Base-by-base conservation (phyloP, 2,797 vertebrate genomes). In the Forpus xanthops region DNA sequence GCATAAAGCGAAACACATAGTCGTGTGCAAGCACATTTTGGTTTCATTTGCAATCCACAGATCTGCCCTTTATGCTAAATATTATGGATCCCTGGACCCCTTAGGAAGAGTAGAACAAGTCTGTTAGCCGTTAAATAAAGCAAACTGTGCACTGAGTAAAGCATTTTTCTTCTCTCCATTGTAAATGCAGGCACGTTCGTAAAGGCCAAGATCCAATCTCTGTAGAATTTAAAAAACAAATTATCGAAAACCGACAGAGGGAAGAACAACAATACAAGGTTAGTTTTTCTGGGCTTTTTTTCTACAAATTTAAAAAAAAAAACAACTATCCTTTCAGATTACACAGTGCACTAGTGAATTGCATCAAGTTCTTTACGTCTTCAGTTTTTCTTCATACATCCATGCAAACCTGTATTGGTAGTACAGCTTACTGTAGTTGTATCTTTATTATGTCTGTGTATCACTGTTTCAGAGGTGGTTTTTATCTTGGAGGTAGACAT, bases 131-230 rank as follows among this genome's bases (percentile, higher is more conserved):
- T 82, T 71, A 80, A 91, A 56, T 88, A 42, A 77, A 92, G 67
- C 20, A 86, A 83, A 73, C 20, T 28, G 11, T 61, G 25, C 18
- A 28, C 86, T 81, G 81, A 87, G 28, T 72, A 52, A 90, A 86
- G 15, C 9, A n/a, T 62, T 93, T 95, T 90, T 94, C 53, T 90
- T 89, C 12, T 76, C 39, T 90, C 28, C 24, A 7, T 42, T 95
- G 49, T 77, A 67, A 96, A 91, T 93, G 33, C 89, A 99, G 99
- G 98, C 98, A 98, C 55, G 96, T 98, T 88, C 98, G 96, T 87
- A 97, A 98, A 66, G 99, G 99, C 78, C 97, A 98, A 93, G 98
- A 98, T 52, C 98, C 97, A 4, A 14, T 98, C 73, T 97, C 98
- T 62, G 68, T 94, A 24, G 94, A 96, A 78, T 91, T 93, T 70